Evolutionary conservation across 2,113 vertebrate species (phyloP), one percentile per base, ranked within the genome.

Genomic region (Sclerurus mexicanus): DNA sequence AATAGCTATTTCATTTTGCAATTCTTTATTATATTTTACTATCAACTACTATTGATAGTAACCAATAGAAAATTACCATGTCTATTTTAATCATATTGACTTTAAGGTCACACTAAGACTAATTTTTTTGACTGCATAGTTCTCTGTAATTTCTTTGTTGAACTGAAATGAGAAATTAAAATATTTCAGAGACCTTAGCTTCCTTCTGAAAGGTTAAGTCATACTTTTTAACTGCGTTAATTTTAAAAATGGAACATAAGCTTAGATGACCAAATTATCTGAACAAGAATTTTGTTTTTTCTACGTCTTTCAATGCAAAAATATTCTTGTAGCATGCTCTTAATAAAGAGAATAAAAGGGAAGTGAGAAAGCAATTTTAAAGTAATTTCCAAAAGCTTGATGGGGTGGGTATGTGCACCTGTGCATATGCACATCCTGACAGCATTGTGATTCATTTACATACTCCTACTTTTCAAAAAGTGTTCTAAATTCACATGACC

Each of bases 321-420:
- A 68, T 30, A 72, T 9, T 85, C 39, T 42, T 69, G 44, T 10
- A 47, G 17, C 31, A 50, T 31, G 39, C 2, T 42, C 21, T 37
- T 83, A 53, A 79, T 33, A 39, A 79, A 68, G 20, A 33, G 19
- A 88, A 83, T 31, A 62, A 56, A 69, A 91, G 62, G 7, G 10
- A 82, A 82, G 37, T 5, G 9, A 62, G 40, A 83, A 62, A 0
- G 1, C 25, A 49, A 69, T 55, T 90, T 50, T 10, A 64, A 88
- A 85, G 53, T 16, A 9, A 76, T 58, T 56, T 42, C 28, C 19
- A 56, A 85, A 73, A 28, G 31, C 13, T 33, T 31, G 19, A 19
- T 21, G 4, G 0, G 1, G 0, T 0, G 0, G 14, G 4, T 13
- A 13, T 4, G 14, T 42, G 22, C 39, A 67, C 6, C 1, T 6